phyloP scores from a whole-genome alignment of 2,888 invertebrate species.

The Thymelicus acteon region DNA sequence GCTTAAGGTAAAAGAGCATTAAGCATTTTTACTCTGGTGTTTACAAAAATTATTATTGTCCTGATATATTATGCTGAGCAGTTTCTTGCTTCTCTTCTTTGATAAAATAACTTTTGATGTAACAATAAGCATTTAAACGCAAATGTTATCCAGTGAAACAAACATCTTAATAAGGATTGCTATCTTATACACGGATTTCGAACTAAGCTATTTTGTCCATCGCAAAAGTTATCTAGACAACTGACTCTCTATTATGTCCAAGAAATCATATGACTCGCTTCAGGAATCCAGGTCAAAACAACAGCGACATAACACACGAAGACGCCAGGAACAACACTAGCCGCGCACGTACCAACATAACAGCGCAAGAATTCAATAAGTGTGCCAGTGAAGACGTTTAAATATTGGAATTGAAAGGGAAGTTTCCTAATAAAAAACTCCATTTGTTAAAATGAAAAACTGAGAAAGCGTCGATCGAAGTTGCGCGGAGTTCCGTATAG shows the following conservation, averaged over 20 bases:
- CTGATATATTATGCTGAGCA: no score
- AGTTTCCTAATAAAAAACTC: conserved; percentile 70
- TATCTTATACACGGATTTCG: no score
- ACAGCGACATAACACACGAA: conserved; percentile 14
- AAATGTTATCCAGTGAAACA: no score
- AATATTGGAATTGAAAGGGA: conserved; percentile 64
- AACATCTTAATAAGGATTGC: no score
- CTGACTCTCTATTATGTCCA: neutral
- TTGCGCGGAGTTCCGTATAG: conserved; percentile 6
- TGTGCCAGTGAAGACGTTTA: conserved; percentile 51
- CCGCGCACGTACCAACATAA: conserved; percentile 23
- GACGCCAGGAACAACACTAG: conserved; percentile 4
- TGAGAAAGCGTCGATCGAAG: conserved; percentile 27
- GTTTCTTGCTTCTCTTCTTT: no score
- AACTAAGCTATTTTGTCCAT: no score
- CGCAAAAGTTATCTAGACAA: no score
- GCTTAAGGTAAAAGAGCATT: no score
- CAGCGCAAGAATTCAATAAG: conserved; percentile 60
- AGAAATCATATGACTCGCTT: neutral
- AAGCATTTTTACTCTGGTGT: no score
- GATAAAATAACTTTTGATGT: no score
- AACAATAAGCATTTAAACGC: no score
- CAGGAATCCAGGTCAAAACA: conserved; percentile 23
- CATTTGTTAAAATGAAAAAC: conserved; percentile 69
- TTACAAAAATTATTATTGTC: no score